A percentile compares a stretch with the other conserved stretches of the same genome.
phyloP scores from a whole-genome alignment of 1,140 invertebrate species.

The Triops longicaudatus region DNA sequence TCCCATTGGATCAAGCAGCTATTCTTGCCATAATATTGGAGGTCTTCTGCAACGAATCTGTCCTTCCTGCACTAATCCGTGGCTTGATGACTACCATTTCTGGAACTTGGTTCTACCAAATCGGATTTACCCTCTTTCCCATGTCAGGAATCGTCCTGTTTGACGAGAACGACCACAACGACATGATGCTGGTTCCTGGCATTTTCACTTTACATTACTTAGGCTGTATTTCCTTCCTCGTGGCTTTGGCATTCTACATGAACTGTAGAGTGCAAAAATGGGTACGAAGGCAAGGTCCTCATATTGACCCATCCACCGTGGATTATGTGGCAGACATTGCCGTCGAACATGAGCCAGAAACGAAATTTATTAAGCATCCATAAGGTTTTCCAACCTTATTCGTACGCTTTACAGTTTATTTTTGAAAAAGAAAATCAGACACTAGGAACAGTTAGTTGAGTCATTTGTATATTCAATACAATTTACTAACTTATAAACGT shows the following conservation, averaged over 20 bases:
- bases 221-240: neutral
- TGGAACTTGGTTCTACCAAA: neutral
- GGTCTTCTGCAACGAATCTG: neutral
- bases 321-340: neutral
- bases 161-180: neutral
- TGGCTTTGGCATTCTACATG: neutral
- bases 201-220: neutral
- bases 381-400: neutral
- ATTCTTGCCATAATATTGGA: neutral
- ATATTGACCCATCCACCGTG: neutral
- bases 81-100: neutral
- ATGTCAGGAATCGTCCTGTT: neutral
- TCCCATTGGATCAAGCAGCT: neutral
- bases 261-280: neutral
- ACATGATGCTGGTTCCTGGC: conserved; percentile 3
- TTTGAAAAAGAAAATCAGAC: too few species aligned
- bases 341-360: neutral
- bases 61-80: neutral
- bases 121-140: conserved; percentile 1
- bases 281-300: neutral
- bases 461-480: too few species aligned
- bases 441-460: too few species aligned
- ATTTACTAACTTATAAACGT: too few species aligned
- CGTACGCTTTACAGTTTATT: too few species aligned
- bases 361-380: neutral